Evolutionary conservation across 2,888 invertebrate species (phyloP), one percentile per base, ranked within the genome.

Genomic region (Eurois occulta): DNA sequence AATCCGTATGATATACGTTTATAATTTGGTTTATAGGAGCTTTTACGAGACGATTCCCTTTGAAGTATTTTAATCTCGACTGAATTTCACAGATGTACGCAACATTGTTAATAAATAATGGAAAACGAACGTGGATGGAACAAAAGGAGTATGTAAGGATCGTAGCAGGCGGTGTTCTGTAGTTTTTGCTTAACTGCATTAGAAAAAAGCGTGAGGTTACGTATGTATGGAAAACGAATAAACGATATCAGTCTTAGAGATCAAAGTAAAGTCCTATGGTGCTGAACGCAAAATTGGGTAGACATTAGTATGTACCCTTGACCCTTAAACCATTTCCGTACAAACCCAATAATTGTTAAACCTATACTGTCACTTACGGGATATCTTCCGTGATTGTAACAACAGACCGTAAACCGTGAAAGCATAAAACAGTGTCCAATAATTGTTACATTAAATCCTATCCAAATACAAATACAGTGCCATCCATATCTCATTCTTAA

Each of bases 1-100:
- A 83, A 72, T 48, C 58, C 11, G 38, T 65, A 74, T 81, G 10
- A 46, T 43, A 35, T 52, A 60, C 10, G 35, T 52, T 62, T 66
- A 38, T 81, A 60, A 75, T 78, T 58, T 41, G 48, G 24, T 16
- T 64, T 48, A 35, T 21, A 16, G 21, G 24, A 28, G 41, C 41
- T 66, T 65, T 66, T 24, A 52, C 13, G 3, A n/a, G 32, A 79
- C n/a, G 18, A 62, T 13, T 62, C 13, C 10, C 48, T 74, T 58
- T 66, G 75, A 81, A 78, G 38, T 77, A 46, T 24, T 28, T 24
- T 68, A 52, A 72, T 71, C 13, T 18, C 10, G 10, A 13, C 21
- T 65, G n/a, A 24, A 62, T 10, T 62, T 43, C 13, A 11, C 21
- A 55, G 35, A 18, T 13, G 11, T 43, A 41, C 24, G 18, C 13